Evolutionary conservation across 1,140 invertebrate genomes (phyloP), one percentile per base, ranked within the genome.

Genomic region (Neodiprion virginianus): DNA sequence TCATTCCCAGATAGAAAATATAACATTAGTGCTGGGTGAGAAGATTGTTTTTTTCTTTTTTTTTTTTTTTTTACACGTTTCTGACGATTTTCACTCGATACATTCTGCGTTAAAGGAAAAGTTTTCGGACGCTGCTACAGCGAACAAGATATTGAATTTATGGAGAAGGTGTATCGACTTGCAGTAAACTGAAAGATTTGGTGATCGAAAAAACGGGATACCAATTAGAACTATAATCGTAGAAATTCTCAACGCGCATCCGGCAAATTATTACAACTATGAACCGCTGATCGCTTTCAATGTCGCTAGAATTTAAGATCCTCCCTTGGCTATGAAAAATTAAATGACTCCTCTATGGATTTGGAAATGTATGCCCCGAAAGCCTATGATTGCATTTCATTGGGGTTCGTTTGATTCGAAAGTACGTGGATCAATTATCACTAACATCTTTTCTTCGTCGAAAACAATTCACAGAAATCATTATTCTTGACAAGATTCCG

Each of bases 201-300:
- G 90, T 93, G 0, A 89, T 93, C 70, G 92, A 93, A 77, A 89
- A 89, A 91, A 90, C 8, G 94, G 94, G 12, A 89, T 88, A 74
- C 95, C 95, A 7, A 78, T 95, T 66, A 89, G 93, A 77, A 95
- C 92, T 82, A 83, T 96, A n/a, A 93, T 97, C 76, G 95, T 95
- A 48, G 95, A 96, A 81, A 91, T 96, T 9, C 79, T 96, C 10
- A 95, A 96, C 81, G 90, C 94, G 28, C 92, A 96, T 81, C 95
- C 95, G 9, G 95, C 92, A 7, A 96, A 94, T 81, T 97, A 92
- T 84, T 96, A 97, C 87, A 95, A 96, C 82, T 97, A 96, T 83
- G 96, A 97, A 84, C 96, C 96, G 40, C 83, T 97, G 67, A 89
- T 96, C 48, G 28, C 95, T 79, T 95, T 93, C 86, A 94, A 93